Evolutionary conservation across 2,113 vertebrate species (phyloP).

Genomic region (Centropristis striata): DNA sequence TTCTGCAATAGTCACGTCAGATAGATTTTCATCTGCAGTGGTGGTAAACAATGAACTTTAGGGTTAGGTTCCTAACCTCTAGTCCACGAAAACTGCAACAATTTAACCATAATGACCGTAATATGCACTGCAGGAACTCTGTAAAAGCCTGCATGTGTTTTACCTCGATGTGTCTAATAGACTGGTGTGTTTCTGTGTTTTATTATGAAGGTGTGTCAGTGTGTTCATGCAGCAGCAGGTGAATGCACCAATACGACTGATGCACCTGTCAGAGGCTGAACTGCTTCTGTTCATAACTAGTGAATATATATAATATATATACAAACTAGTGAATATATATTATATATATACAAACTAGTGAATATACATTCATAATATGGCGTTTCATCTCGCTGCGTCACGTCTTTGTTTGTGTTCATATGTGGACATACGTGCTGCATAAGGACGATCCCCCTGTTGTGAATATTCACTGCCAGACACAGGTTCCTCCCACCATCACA

Average conservation of each 20-base stretch:
- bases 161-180: background rate
- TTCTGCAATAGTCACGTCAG: no score
- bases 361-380: no score
- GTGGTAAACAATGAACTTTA: no score
- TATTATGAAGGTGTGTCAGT: background rate
- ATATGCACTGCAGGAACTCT: background rate
- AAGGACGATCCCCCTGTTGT: constrained; percentile 23
- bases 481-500: constrained; percentile 29
- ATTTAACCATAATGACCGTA: background rate
- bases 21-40: no score
- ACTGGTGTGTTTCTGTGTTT: background rate
- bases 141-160: background rate
- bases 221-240: background rate
- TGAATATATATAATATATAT: no score
- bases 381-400: no score
- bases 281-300: no score
- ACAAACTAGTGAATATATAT: no score
- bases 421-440: background rate
- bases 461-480: background rate
- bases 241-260: background rate
- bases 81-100: no score
- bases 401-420: background rate
- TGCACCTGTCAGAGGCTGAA: background rate
- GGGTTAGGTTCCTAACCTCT: no score
- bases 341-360: no score